Evolutionary conservation across 2,888 invertebrate genomes (phyloP).

Genomic region (Polyommatus icarus): DNA sequence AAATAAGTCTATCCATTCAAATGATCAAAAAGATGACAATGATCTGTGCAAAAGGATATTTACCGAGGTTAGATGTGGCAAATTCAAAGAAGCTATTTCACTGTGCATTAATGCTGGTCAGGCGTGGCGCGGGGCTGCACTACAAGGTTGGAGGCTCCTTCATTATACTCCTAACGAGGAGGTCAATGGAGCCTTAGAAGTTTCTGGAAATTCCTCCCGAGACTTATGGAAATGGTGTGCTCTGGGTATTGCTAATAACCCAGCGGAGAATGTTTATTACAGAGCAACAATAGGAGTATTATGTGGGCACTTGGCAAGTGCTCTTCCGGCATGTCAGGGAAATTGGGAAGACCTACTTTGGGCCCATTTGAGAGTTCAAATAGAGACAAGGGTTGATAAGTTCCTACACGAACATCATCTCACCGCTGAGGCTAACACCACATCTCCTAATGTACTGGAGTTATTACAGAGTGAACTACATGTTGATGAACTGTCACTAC

Average conservation of each 20-base stretch:
- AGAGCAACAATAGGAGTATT: conserved; percentile 87
- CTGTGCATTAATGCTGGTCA: conserved; percentile 93
- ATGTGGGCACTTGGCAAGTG: conserved; percentile 89
- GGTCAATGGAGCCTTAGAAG: conserved; percentile 71
- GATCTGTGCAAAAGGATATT: conserved; percentile 82
- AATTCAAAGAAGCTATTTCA: conserved; percentile 90
- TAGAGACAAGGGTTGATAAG: conserved; percentile 91
- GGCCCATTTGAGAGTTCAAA: conserved; percentile 90
- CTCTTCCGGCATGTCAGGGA: conserved; percentile 87
- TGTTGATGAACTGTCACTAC: conserved; percentile 63
- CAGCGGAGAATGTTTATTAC: conserved; percentile 78
- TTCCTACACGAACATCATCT: conserved; percentile 72
- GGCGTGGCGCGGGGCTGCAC: conserved; percentile 93
- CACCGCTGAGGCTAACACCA: conserved; percentile 69
- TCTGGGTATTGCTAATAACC: conserved; percentile 81
- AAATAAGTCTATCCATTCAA: conserved; percentile 88
- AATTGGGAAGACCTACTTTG: conserved; percentile 95
- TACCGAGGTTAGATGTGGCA: conserved; percentile 90
- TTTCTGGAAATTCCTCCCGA: conserved; percentile 91
- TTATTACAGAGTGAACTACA: conserved; percentile 64
- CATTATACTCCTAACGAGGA: conserved; percentile 90
- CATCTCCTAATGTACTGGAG: conserved; percentile 65
- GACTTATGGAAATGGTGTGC: conserved; percentile 90
- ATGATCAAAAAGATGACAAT: conserved; percentile 89
- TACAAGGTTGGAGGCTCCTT: conserved; percentile 94